Conservation (phyloP, 2,888 invertebrate genomes). For the Cryptus viduatorius region DNA sequence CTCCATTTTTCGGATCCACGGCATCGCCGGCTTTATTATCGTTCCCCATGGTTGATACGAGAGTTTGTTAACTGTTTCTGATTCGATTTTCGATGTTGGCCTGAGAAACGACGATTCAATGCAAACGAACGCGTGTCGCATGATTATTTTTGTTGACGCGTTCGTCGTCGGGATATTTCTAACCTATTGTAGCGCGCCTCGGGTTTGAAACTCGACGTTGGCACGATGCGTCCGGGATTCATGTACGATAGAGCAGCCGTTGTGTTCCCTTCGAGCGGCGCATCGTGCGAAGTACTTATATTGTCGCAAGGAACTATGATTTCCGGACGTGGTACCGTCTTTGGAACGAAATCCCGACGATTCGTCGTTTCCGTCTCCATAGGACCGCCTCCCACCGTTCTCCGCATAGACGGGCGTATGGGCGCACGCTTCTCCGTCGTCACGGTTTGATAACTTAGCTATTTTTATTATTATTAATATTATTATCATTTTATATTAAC, state of each 20-base stretch:
- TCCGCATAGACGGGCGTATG: slow-evolving; percentile 77
- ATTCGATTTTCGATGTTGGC: slow-evolving; percentile 78
- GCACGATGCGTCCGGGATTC: slow-evolving; percentile 76
- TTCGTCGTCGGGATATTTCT: slow-evolving; percentile 6
- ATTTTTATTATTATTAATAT: slow-evolving; percentile 36
- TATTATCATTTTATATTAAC: neutral
- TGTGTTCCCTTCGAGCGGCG: slow-evolving; percentile 80
- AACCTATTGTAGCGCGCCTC: slow-evolving; percentile 76
- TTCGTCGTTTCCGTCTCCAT: slow-evolving; percentile 81
- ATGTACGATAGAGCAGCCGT: slow-evolving; percentile 80
- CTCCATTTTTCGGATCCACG: slow-evolving; percentile 78
- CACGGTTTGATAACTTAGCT: slow-evolving; percentile 83
- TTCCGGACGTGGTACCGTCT: slow-evolving; percentile 70
- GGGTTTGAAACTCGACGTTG: slow-evolving; percentile 81
- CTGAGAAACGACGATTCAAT: slow-evolving; percentile 64
- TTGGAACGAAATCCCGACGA: slow-evolving; percentile 79
- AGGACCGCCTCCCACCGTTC: slow-evolving; percentile 78
- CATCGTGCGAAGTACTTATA: slow-evolving; percentile 75
- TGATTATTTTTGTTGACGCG: neutral
- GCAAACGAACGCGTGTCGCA: neutral
- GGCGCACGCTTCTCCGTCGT: slow-evolving; percentile 77
- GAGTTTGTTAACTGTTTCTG: slow-evolving; percentile 81
- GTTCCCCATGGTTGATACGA: slow-evolving; percentile 81
- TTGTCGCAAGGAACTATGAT: slow-evolving; percentile 80
- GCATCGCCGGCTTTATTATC: slow-evolving; percentile 75